Percentiles rank a stretch among this genome's conserved stretches.
These are phyloP conservation scores for Scaptomyza parva DNA, from an alignment of 2,888 invertebrate genomes.

Conservation along the genomic window DNA sequence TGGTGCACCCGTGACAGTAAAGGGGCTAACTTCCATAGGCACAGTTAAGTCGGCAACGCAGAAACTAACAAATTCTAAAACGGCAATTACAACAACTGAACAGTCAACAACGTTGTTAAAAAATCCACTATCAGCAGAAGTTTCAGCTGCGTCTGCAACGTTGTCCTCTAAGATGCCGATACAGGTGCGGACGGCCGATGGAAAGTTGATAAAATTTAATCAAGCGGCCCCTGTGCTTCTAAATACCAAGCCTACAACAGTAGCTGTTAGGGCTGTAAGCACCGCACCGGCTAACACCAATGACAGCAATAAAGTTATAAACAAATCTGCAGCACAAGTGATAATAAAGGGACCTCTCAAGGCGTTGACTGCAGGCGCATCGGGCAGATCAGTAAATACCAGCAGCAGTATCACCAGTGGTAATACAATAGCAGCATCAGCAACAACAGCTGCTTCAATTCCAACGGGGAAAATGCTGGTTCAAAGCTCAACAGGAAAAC, in stretches of 20 bases:
- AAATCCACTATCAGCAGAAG: conserved; percentile 6
- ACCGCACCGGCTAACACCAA: conserved; percentile 10
- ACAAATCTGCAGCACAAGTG: conserved; percentile 54
- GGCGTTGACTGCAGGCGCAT: conserved; percentile 31
- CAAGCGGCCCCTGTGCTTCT: conserved; percentile 47
- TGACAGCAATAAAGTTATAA: conserved; percentile 36
- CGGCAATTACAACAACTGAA: background rate
- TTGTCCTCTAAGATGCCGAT: conserved; percentile 45
- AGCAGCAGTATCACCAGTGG: conserved; percentile 5
- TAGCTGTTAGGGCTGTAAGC: conserved; percentile 14
- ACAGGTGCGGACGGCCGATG: conserved; percentile 69
- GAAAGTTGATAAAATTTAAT: conserved; percentile 70
- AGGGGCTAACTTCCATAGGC: conserved; percentile 43
- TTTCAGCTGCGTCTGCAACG: background rate
- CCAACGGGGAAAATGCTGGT: conserved; percentile 72
- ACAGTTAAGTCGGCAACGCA: conserved; percentile 5
- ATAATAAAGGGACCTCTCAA: conserved; percentile 58
- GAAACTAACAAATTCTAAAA: background rate
- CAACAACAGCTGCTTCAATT: conserved; percentile 19
- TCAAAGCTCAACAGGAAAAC: conserved; percentile 77
- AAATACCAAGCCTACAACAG: conserved; percentile 49
- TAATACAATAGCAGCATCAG: conserved; percentile 11
- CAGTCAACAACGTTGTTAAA: conserved; percentile 2
- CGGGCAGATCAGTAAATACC: conserved; percentile 34
- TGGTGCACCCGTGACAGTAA: conserved; percentile 37